Base-by-base conservation (phyloP, 2,888 invertebrate species). In the Steinernema hermaphroditum region DNA sequence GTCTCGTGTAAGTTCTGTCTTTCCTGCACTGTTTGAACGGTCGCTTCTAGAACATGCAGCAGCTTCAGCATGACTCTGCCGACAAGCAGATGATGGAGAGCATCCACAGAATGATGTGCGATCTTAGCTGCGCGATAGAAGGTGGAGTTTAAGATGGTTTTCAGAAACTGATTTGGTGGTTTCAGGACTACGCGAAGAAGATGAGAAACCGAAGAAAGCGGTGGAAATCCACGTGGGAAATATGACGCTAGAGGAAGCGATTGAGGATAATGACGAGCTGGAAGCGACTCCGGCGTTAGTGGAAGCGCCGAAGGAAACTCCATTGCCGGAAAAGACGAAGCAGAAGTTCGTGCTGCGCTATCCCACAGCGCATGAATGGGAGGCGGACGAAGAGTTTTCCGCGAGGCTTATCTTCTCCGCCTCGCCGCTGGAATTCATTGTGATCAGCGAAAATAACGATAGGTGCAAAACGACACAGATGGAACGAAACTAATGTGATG, bases 391-490 rank as follows among this genome's bases (percentile, higher is more conserved):
- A 27, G 8, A 22, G 54, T 54, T 54, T 16, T 12, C 9, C 19
- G 54, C 54, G 54, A 54, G 27, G 16, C 54, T 54, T 27, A 22
- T 54, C 27, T 54, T 22, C 8, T 54, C 54, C 27, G 54, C 54
- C 27, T 54, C 54, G 9, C 54, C 54, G 22, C 27, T 54, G 6
- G 27, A 54, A 27, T 54, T 54, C 54, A 22, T 54, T 16, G 54
- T 54, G 24, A 54, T 54, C 27, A 22, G 24, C 27, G 54, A 22
- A 8, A 27, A 22, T 2, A 54, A 54, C 22, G n/a, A 54, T 6
- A 24, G 27, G 54, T 54, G 27, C 2, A 27, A 9, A 6, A 22
- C 6, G 19, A 19, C 8, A 46, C n/a, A n/a, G 4, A 4, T 19
- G n/a, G 16, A 2, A 46, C 16, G 6, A 19, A 46, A 4, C 16